These are phyloP conservation scores for Hemibagrus guttatus DNA, from an alignment of 2,797 vertebrate species.

Conservation along the genomic window DNA sequence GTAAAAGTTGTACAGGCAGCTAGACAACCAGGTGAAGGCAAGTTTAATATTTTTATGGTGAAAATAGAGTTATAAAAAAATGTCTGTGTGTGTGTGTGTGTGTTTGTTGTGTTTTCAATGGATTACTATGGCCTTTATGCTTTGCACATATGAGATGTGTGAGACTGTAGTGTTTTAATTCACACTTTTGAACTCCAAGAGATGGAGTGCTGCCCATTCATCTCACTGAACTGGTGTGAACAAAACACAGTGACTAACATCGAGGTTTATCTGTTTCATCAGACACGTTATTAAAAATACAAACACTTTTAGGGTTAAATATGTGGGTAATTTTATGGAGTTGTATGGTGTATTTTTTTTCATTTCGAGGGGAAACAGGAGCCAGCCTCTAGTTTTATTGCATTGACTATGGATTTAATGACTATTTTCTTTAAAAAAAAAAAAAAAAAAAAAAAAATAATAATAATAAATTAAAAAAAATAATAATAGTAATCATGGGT, in stretches of 20 bases:
- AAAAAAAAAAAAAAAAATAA: not conserved
- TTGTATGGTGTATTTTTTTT: not conserved
- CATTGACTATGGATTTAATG: not conserved
- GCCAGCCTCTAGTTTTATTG: not conserved
- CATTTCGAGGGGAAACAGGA: not conserved
- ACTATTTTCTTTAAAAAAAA: not conserved
- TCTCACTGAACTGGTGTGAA: conserved; percentile 7
- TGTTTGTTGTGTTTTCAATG: not conserved
- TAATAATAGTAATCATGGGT: too few species aligned
- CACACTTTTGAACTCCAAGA: not conserved
- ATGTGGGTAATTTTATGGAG: too few species aligned
- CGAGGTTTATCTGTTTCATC: conserved; percentile 1
- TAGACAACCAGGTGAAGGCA: not conserved
- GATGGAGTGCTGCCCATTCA: not conserved
- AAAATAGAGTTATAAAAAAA: not conserved
- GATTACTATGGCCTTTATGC: not conserved
- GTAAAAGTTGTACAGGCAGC: not conserved
- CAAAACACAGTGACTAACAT: conserved; percentile 6
- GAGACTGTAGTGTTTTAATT: conserved; percentile 16
- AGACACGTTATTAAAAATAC: not conserved
- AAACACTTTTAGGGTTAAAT: not conserved
- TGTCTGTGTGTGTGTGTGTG: not conserved
- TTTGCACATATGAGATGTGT: not conserved
- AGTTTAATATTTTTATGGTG: not conserved
- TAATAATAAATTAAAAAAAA: too few species aligned